phyloP scores from a whole-genome alignment of 1,140 invertebrate genomes.

The Nephotettix cincticeps region DNA sequence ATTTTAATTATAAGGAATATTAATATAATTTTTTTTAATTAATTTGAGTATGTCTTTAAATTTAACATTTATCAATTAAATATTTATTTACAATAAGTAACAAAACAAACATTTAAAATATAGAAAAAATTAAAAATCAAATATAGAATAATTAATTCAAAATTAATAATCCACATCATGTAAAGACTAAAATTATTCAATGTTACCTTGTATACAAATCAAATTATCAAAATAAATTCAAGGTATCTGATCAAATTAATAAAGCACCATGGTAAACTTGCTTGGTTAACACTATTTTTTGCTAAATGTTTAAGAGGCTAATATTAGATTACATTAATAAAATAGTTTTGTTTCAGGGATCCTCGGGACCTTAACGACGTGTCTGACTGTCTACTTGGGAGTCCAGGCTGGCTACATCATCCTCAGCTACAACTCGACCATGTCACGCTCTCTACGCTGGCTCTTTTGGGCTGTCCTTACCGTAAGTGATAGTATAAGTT shows the following conservation, averaged over 20 bases:
- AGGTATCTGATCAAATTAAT: background rate
- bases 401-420: conserved; percentile 83
- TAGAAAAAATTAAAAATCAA: background rate
- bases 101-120: background rate
- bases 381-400: conserved; percentile 78
- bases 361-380: conserved; percentile 57
- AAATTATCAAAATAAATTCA: background rate
- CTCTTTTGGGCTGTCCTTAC: conserved; percentile 55
- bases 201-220: background rate
- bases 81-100: no score
- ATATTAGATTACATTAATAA: background rate
- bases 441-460: conserved; percentile 69
- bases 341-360: conserved; percentile 41
- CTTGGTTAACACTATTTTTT: background rate
- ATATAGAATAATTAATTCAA: no score
- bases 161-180: no score
- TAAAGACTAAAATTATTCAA: no score
- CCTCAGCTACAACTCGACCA: conserved; percentile 63
- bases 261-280: background rate
- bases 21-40: no score
- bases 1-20: no score
- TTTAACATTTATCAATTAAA: no score
- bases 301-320: background rate
- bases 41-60: no score
- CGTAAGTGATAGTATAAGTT: no score